phyloP scores from a whole-genome alignment of 2,797 vertebrate species.

The Smutsia gigantea region DNA sequence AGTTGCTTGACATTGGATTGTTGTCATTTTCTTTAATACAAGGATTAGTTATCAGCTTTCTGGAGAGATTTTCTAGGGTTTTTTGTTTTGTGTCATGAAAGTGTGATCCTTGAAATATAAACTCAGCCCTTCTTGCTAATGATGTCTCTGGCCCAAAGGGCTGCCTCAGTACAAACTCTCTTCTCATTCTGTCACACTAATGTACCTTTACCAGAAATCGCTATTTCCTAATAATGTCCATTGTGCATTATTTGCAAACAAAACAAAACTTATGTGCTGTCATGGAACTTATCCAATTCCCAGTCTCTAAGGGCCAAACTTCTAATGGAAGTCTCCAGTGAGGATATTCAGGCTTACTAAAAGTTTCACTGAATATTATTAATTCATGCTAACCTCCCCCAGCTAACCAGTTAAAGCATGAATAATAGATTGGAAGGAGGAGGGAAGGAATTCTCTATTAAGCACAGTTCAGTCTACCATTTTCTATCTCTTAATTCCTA shows the following conservation, averaged over 20 bases:
- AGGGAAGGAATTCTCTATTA: background rate
- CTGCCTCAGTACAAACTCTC: background rate
- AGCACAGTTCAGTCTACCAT: background rate
- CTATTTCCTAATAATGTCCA: background rate
- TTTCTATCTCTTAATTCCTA: background rate
- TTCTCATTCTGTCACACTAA: background rate
- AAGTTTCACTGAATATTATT: constrained; percentile 4
- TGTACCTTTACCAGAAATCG: background rate
- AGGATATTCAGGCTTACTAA: background rate
- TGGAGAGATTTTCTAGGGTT: background rate
- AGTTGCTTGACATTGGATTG: background rate
- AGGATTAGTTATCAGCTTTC: background rate
- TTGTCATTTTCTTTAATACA: background rate
- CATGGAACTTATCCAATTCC: constrained; percentile 37
- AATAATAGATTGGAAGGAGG: background rate
- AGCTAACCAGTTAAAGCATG: background rate
- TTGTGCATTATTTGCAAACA: constrained; percentile 19
- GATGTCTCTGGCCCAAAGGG: background rate
- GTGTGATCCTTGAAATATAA: background rate
- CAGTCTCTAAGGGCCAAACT: constrained; percentile 19
- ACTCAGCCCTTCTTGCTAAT: background rate
- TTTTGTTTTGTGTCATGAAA: background rate
- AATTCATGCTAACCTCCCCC: background rate
- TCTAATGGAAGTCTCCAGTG: constrained; percentile 61
- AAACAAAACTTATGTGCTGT: background rate